These are phyloP conservation scores for Neofelis nebulosa DNA, from an alignment of 2,113 vertebrate species.

Conservation along the genomic window DNA sequence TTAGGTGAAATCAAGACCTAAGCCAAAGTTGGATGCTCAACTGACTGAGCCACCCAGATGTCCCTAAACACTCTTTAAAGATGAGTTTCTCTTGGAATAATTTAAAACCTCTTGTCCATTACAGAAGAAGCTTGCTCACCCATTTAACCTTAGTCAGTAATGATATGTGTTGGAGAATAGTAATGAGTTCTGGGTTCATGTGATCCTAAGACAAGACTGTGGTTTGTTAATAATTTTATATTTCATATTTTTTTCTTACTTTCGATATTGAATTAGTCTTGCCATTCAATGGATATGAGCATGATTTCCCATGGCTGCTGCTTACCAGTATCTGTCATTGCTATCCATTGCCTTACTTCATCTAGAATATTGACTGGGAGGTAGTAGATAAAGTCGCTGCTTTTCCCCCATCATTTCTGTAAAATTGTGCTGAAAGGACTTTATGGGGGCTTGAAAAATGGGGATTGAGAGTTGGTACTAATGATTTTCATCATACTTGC, in stretches of 20 bases:
- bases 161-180: neutral
- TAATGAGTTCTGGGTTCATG: neutral
- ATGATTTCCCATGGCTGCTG: neutral
- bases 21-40: too few relatives aligned
- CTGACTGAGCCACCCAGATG: too few relatives aligned
- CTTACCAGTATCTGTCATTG: neutral
- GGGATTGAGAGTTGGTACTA: neutral
- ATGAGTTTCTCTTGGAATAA: constrained; percentile 36
- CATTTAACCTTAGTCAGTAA: neutral
- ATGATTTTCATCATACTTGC: neutral
- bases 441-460: neutral
- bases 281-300: neutral
- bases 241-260: neutral
- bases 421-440: neutral
- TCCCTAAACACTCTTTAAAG: neutral
- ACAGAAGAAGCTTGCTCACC: neutral
- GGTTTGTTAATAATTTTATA: neutral
- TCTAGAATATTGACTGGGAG: neutral
- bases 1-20: too few relatives aligned
- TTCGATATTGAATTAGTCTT: neutral
- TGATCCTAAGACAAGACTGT: neutral
- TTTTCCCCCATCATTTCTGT: neutral
- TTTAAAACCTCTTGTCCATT: neutral
- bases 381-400: neutral
- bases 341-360: neutral